Conservation (phyloP, 1,140 invertebrate genomes). For the Metopolophium dirhodum region DNA sequence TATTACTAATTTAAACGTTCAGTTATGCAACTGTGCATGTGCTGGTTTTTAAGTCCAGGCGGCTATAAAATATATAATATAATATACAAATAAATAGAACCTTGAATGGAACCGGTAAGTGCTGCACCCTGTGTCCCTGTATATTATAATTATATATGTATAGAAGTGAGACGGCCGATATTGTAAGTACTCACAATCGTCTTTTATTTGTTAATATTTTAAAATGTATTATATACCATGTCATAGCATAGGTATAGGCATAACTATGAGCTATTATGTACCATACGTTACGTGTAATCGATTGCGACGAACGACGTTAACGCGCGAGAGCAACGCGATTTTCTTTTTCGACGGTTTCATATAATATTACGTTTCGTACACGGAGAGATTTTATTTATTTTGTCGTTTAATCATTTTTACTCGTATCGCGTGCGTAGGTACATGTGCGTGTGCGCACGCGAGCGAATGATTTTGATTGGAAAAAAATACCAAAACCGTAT, state of each 20-base stretch:
- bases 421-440: neutral
- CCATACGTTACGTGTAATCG: neutral
- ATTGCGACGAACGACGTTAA: neutral
- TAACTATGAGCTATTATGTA: neutral
- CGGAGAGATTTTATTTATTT: neutral
- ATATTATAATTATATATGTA: neutral
- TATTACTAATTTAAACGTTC: neutral
- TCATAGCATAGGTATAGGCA: neutral
- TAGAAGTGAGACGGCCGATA: neutral
- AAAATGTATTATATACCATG: neutral
- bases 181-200: neutral
- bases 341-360: neutral
- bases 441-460: neutral
- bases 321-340: neutral
- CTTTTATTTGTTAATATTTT: neutral
- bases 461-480: neutral
- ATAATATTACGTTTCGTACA: neutral
- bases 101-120: neutral
- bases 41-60: neutral
- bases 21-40: neutral
- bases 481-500: neutral
- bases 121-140: neutral
- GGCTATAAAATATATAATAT: neutral
- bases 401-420: constrained; percentile 11
- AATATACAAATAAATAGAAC: neutral